Base-by-base conservation (phyloP, 2,797 vertebrate genomes). In the Brachyrhaphis roseni region DNA sequence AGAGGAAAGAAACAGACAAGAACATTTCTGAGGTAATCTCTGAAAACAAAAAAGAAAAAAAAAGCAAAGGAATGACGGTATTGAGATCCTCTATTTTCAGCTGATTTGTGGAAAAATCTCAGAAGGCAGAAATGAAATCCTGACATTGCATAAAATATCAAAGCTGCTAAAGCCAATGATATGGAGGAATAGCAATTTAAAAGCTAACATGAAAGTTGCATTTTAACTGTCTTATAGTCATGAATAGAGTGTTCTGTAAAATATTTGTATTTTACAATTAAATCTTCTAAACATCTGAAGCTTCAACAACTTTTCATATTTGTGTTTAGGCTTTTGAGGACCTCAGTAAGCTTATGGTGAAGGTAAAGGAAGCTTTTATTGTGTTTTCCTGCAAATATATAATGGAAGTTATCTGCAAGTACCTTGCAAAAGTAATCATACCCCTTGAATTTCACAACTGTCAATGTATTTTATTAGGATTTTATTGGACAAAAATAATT, bases 1-100 rank as follows among this genome's bases (percentile, higher is more conserved):
- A 96, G 94, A 97, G 98, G 94, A 99, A 98, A 96, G 98, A 99
- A 94, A 99, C 97, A 0, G 98, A 99, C 95, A 99, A 99, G 96
- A 99, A 99, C 93, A 99, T 99, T 96, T 99, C 98, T 18, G 98
- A 99, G 97, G 98, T 99, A 78, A 80, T 45, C 23, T 55, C 49
- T 72, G 11, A 8, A 34, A 62, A 34, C n/a, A 34, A 62, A 36
- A 62, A 6, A n/a, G 20, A 20, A 66, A 66, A 36, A 36, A 71
- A 74, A 36, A 59, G 13, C 16, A 39, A 4, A 45, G 18, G 76
- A 72, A 59, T 64, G 16, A 4, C 34, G 1, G 2, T 18, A 64
- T 64, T 64, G 31, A 64, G 59, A 64, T 34, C 31, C 31, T 66
- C 8, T 4, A 47, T 72, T 70, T 70, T 70, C 6, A 45, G 39